Percentiles rank a stretch among this genome's conserved stretches.
These are phyloP conservation scores for Hyles lineata DNA, from an alignment of 2,888 invertebrate species.

Conservation along the genomic window DNA sequence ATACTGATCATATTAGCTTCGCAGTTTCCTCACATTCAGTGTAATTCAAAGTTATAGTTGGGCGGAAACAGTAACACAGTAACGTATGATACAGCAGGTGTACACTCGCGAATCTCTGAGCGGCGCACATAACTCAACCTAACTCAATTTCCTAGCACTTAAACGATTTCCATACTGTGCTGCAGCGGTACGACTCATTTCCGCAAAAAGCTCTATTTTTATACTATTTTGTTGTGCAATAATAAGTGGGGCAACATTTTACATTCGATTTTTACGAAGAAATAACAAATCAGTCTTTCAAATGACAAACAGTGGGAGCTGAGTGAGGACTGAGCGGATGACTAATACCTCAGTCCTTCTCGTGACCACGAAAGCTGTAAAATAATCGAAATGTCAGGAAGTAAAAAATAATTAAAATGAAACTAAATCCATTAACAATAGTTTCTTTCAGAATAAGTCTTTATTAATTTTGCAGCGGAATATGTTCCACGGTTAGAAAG, in stretches of 20 bases:
- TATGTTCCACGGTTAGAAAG: too few species aligned
- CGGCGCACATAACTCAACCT: slow-evolving; percentile 51
- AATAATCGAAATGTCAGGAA: too few species aligned
- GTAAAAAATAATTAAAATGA: too few species aligned
- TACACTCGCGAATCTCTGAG: slow-evolving; percentile 40
- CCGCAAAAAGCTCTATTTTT: slow-evolving; percentile 55
- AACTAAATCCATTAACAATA: too few species aligned
- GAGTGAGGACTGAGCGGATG: too few species aligned
- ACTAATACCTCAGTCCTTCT: too few species aligned
- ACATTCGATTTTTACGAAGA: background rate
- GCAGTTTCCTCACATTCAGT: background rate
- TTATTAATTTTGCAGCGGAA: too few species aligned
- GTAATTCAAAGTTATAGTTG: background rate
- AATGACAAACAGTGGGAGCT: too few species aligned
- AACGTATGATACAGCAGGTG: slow-evolving; percentile 29
- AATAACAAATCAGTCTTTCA: background rate
- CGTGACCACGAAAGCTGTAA: too few species aligned
- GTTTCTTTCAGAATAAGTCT: too few species aligned
- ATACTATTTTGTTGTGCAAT: slow-evolving; percentile 37
- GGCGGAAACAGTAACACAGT: background rate
- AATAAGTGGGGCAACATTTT: slow-evolving; percentile 32
- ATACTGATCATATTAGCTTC: background rate
- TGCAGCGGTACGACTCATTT: slow-evolving; percentile 54
- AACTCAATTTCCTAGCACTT: slow-evolving; percentile 69
- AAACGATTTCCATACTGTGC: slow-evolving; percentile 54